Evolutionary conservation across 2,888 invertebrate species (phyloP).

Genomic region (Diplolepis rosae): DNA sequence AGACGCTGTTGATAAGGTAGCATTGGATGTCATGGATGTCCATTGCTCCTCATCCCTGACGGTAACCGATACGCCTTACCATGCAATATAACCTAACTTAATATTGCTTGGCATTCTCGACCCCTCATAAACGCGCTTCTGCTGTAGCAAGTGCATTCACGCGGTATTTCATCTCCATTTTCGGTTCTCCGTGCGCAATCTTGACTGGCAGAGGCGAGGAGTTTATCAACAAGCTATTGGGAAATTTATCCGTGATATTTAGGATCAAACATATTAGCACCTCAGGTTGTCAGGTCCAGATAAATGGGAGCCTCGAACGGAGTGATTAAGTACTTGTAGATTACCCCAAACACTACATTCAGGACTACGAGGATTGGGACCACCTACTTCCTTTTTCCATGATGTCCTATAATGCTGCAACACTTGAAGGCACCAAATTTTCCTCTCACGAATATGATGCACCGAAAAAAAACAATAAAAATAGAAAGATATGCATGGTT

Average conservation of each 20-base stretch:
- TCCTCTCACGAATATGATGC: too few species aligned
- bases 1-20: neutral
- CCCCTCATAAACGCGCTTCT: neutral
- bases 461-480: too few species aligned
- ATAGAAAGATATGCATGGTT: too few species aligned
- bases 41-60: neutral
- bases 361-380: too few species aligned
- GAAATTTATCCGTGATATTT: neutral
- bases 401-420: too few species aligned
- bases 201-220: neutral
- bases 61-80: neutral
- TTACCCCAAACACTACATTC: too few species aligned
- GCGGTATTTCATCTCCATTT: neutral
- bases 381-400: too few species aligned
- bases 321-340: too few species aligned
- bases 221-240: neutral
- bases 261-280: neutral
- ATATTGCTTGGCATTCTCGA: neutral
- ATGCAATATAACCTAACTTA: too few species aligned
- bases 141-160: neutral
- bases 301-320: neutral
- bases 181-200: neutral
- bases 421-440: too few species aligned
- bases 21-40: neutral
- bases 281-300: neutral